Evolutionary conservation across 2,888 invertebrate genomes (phyloP).

Genomic region (Agriopis leucophaearia): DNA sequence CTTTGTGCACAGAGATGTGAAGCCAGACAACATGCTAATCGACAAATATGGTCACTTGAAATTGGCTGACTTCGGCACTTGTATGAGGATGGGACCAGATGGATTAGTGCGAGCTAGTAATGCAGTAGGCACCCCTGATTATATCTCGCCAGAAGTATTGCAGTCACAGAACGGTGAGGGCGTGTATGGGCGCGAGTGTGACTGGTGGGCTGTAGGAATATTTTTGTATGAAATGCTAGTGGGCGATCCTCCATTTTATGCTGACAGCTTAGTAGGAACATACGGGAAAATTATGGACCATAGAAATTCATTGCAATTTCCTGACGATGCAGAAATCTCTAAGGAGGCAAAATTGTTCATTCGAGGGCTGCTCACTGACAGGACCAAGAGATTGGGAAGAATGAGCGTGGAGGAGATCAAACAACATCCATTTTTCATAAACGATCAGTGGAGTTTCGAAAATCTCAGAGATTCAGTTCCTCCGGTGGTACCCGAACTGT

Average conservation of each 20-base stretch:
- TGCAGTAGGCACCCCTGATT: slow-evolving; percentile 99
- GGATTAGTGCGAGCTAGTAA: slow-evolving; percentile 98
- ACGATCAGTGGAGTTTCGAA: slow-evolving; percentile 99
- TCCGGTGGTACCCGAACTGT: slow-evolving; percentile 98
- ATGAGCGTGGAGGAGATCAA: slow-evolving; percentile 98
- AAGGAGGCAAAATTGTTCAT: slow-evolving; percentile 95
- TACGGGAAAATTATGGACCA: slow-evolving; percentile 99
- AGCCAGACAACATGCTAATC: slow-evolving; percentile 99
- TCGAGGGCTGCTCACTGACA: slow-evolving; percentile 96
- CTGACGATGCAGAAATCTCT: slow-evolving; percentile 97
- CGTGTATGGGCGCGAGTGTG: slow-evolving; percentile 98
- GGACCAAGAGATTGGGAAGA: slow-evolving; percentile 94
- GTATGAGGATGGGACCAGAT: slow-evolving; percentile 99
- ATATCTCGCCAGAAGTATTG: slow-evolving; percentile 99
- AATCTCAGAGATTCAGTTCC: slow-evolving; percentile 97
- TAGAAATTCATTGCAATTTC: slow-evolving; percentile 97
- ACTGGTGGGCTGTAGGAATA: slow-evolving; percentile 99
- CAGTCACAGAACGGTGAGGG: slow-evolving; percentile 98
- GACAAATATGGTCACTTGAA: slow-evolving; percentile 98
- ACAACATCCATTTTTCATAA: slow-evolving; percentile 96
- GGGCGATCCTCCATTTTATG: slow-evolving; percentile 99
- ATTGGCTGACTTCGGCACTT: slow-evolving; percentile 99
- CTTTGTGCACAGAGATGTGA: slow-evolving; percentile 98
- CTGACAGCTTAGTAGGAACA: slow-evolving; percentile 98
- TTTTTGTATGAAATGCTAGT: slow-evolving; percentile 99